Percentiles rank a stretch among this genome's conserved stretches.
Conservation (phyloP, 2,113 vertebrate genomes). For the Naja naja region DNA sequence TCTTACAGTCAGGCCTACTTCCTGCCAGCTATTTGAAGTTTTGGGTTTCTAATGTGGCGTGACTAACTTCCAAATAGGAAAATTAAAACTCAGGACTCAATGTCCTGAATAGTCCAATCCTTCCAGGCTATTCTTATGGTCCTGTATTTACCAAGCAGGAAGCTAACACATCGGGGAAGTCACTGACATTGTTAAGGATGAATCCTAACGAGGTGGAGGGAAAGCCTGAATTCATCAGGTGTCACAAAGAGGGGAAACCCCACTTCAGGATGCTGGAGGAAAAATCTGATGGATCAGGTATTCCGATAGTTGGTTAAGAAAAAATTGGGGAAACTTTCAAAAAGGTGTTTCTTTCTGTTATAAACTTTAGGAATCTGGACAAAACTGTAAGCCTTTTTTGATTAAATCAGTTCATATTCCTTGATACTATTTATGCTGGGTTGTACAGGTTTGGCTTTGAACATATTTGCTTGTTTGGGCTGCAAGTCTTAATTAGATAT, state of each 20-base stretch:
- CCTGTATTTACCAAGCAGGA: not conserved
- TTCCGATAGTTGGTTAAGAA: not conserved
- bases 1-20: not conserved
- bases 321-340: not conserved
- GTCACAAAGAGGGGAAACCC: not conserved
- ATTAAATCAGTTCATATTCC: no score
- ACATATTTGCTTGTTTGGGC: not conserved
- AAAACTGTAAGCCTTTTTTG: no score
- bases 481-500: not conserved
- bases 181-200: not conserved
- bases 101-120: not conserved
- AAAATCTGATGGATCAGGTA: not conserved
- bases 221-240: not conserved
- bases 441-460: not conserved
- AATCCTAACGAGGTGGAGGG: not conserved
- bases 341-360: not conserved
- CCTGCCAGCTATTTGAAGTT: not conserved
- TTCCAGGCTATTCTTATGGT: not conserved
- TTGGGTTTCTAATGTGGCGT: not conserved
- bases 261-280: not conserved
- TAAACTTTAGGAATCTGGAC: not conserved
- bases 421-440: no score
- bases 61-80: not conserved
- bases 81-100: not conserved
- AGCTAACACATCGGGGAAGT: not conserved